phyloP scores from a whole-genome alignment of 1,140 invertebrate species.

The Bombus waltoni region DNA sequence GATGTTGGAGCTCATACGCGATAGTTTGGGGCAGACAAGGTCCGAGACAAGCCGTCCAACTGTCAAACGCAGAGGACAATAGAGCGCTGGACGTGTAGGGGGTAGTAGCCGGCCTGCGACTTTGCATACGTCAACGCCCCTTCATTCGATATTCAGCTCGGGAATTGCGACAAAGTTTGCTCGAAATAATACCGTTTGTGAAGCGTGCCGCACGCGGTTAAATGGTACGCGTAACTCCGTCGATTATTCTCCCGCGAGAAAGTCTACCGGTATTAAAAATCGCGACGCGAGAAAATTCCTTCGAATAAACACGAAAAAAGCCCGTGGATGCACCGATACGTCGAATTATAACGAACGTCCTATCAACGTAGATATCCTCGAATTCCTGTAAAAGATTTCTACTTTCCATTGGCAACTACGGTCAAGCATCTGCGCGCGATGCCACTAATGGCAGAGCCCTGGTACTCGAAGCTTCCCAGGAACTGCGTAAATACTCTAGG shows the following conservation, averaged over 20 bases:
- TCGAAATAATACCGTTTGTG: conserved; percentile 49
- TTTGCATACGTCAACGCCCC: conserved; percentile 53
- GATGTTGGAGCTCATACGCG: not conserved
- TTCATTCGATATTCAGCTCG: conserved; percentile 42
- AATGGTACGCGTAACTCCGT: not conserved
- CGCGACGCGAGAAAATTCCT: not conserved
- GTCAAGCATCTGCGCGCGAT: not conserved
- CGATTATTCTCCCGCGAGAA: not conserved
- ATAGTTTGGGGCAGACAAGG: conserved; percentile 11
- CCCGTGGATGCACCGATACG: too few species aligned
- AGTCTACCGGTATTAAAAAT: not conserved
- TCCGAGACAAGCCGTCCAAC: conserved; percentile 56
- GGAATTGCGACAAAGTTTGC: conserved; percentile 38
- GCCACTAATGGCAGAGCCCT: not conserved
- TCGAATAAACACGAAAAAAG: too few species aligned
- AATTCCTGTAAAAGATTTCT: not conserved
- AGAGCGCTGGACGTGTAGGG: conserved; percentile 27
- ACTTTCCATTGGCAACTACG: not conserved
- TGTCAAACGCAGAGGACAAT: conserved; percentile 70
- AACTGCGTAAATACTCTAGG: not conserved
- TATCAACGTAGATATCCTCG: too few species aligned
- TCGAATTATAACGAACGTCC: too few species aligned
- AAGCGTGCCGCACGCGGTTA: not conserved
- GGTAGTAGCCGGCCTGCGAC: conserved; percentile 13
- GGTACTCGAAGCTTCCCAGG: not conserved